Percentiles rank a stretch among this genome's conserved stretches.
These are phyloP conservation scores for Chaetophractus vellerosus DNA, from an alignment of 2,797 vertebrate species.

Conservation along the genomic window DNA sequence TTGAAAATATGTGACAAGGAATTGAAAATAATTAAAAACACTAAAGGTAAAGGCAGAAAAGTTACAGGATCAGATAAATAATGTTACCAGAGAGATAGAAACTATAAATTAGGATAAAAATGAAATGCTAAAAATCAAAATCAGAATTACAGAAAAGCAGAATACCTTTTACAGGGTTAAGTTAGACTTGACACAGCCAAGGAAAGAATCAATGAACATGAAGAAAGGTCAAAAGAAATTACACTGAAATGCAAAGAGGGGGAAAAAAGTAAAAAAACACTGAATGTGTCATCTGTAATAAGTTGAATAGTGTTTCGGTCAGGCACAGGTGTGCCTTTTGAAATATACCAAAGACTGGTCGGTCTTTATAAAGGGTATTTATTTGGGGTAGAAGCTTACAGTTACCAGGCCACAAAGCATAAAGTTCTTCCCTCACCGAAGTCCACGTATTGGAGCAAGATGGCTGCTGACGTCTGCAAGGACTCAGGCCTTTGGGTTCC, in stretches of 20 bases:
- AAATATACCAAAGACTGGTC: too few relatives aligned
- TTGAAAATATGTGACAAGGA: neutral
- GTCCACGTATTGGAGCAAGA: too few relatives aligned
- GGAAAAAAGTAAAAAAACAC: neutral
- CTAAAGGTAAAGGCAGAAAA: neutral
- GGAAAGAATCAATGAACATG: neutral
- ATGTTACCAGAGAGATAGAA: neutral
- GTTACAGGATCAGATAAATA: neutral
- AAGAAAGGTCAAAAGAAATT: neutral
- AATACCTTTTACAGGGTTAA: neutral
- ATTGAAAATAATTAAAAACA: neutral
- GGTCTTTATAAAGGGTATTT: too few relatives aligned
- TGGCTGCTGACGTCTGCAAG: too few relatives aligned
- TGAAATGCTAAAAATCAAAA: neutral
- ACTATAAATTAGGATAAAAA: neutral
- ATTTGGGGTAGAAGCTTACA: too few relatives aligned
- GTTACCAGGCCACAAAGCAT: too few relatives aligned
- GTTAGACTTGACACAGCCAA: neutral
- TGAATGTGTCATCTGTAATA: neutral
- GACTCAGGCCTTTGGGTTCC: too few relatives aligned
- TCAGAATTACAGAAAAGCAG: neutral
- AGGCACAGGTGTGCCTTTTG: too few relatives aligned
- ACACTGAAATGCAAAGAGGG: neutral
- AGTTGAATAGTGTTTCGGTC: too few relatives aligned
- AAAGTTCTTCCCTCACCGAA: too few relatives aligned